A percentile compares a stretch with the other conserved stretches of the same genome.
Conservation (phyloP, 2,888 invertebrate species). For the Halictus quadricinctus region DNA sequence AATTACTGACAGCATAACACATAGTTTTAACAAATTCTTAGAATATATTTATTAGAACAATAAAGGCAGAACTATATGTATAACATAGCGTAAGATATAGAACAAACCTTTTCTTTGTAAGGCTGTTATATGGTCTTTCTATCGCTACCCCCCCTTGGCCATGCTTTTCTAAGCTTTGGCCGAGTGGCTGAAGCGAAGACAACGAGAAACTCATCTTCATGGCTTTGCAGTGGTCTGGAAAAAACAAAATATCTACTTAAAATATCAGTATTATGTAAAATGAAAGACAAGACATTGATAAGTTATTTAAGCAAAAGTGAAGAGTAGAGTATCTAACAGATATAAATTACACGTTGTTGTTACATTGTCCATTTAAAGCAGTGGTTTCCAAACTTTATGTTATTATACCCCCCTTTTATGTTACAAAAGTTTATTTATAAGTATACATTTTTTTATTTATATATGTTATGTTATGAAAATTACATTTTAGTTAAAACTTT, state of each 20-base stretch:
- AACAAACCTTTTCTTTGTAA: slow-evolving; percentile 88
- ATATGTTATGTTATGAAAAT: too few species aligned
- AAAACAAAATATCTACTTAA: background rate
- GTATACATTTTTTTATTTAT: too few species aligned
- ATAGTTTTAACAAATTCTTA: background rate
- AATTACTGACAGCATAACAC: background rate
- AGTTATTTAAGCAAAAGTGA: background rate
- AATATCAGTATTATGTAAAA: background rate
- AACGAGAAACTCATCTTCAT: slow-evolving; percentile 92
- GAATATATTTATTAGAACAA: background rate
- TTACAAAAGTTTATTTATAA: too few species aligned
- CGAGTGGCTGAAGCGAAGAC: slow-evolving; percentile 90
- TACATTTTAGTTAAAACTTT: too few species aligned
- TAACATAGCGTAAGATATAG: background rate
- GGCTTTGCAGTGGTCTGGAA: slow-evolving; percentile 73
- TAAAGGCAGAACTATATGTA: slow-evolving; percentile 1
- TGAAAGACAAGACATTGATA: background rate
- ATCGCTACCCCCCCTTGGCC: slow-evolving; percentile 82
- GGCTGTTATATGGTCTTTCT: slow-evolving; percentile 92
- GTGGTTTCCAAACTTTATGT: too few species aligned
- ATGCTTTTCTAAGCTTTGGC: slow-evolving; percentile 83
- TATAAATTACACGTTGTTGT: background rate
- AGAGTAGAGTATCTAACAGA: background rate
- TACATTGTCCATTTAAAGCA: background rate
- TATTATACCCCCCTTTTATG: too few species aligned